Base-by-base conservation (phyloP, 1,140 invertebrate species). In the Papilio machaon region DNA sequence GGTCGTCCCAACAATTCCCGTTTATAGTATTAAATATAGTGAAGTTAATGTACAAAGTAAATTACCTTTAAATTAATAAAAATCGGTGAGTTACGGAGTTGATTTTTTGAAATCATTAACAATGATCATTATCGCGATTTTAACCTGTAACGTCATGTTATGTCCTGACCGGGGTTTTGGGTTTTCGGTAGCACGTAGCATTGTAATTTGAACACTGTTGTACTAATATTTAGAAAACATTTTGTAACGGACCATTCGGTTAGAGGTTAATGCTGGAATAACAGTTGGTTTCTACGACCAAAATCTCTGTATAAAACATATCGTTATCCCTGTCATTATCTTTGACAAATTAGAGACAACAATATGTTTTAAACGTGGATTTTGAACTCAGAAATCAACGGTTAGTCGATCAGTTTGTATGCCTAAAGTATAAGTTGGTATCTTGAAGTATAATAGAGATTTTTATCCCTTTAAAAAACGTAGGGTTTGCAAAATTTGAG, bases 401-500 rank as follows among this genome's bases (percentile, higher is more conserved):
- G 23, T 30, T 30, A 23, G 11, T 64, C 3, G 23, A 23, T n/a
- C 54, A 58, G 60, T 35, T 64, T 30, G 19, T 64, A 64, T 64
- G 8, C n/a, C 8, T 19, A 58, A 1, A 30, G 15, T 11, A 8
- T 30, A 30, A 10, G 2, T 23, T 23, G 9, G 23, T 64, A 64
- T 64, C 30, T 64, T 64, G 10, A 30, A 64, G 54, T 58, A 58
- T 58, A n/a, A 64, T 30, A 64, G 60, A 3, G 2, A 64, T 64
- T 11, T 11, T 3, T 23, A 11, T 64, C 60, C 2, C 10, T 5
- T 64, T 15, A 11, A 9, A 11, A 5, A 11, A n/a, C 2, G 19
- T n/a, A 77, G 75, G 75, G 75, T 38, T 77, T 23, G 58, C 75
- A n/a, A 77, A 77, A n/a, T 58, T 52, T 13, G 97, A 98, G 88